phyloP scores from a whole-genome alignment of 1,140 invertebrate species.

The Drosophila truncata region DNA sequence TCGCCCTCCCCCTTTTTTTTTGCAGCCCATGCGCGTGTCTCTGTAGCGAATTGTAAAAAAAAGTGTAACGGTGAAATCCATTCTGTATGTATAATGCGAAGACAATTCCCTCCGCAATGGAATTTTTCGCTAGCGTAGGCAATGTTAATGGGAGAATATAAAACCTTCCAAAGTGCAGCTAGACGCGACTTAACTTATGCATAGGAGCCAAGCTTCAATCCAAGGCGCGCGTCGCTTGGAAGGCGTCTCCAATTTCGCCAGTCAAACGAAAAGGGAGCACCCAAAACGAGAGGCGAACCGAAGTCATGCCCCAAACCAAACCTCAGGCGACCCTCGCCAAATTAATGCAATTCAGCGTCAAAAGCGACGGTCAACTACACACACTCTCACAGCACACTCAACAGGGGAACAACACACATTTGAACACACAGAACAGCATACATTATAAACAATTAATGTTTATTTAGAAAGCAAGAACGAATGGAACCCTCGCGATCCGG shows the following conservation, averaged over 20 bases:
- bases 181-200: conserved; percentile 26
- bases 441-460: conserved; percentile 81
- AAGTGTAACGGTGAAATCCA: conserved; percentile 54
- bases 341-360: conserved; percentile 75
- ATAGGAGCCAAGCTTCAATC: conserved; percentile 20
- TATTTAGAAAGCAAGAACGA: conserved; percentile 72
- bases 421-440: conserved; percentile 22
- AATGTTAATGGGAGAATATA: conserved; percentile 64
- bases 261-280: conserved; percentile 62
- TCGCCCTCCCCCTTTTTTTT: conserved; percentile 27
- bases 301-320: conserved; percentile 35
- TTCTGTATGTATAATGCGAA: conserved; percentile 37
- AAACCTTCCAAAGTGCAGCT: conserved; percentile 43
- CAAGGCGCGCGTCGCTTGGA: conserved; percentile 56
- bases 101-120: conserved; percentile 45
- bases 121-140: conserved; percentile 59
- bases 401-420: conserved; percentile 2
- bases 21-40: conserved; percentile 28
- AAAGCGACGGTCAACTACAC: conserved; percentile 54
- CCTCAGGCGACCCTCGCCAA: conserved; percentile 61
- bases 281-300: conserved; percentile 29
- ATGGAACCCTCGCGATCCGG: conserved; percentile 35
- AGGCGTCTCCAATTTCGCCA: conserved; percentile 63
- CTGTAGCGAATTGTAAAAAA: conserved; percentile 30
- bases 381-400: conserved; percentile 6